Evolutionary conservation across 2,888 invertebrate genomes (phyloP).

Genomic region (Cetonia aurata): DNA sequence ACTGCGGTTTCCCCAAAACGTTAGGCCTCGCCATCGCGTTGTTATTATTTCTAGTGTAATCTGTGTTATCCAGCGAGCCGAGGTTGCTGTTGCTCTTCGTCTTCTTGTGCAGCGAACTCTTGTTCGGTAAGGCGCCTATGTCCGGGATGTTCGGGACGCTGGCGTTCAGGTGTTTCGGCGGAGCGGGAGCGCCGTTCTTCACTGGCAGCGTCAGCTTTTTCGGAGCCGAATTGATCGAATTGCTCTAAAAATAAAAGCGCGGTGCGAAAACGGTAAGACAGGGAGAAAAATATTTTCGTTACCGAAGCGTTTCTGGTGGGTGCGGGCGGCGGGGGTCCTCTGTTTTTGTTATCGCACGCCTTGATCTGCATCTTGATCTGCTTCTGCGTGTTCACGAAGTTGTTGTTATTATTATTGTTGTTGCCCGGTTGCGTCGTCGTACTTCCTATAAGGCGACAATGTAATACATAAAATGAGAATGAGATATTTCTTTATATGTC

Average conservation of each 20-base stretch:
- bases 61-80: slow-evolving; percentile 55
- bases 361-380: slow-evolving; percentile 63
- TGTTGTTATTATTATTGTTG: slow-evolving; percentile 47
- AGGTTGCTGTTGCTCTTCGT: slow-evolving; percentile 64
- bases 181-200: slow-evolving; percentile 50
- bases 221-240: slow-evolving; percentile 29
- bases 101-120: slow-evolving; percentile 63
- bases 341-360: slow-evolving; percentile 67
- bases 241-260: background rate
- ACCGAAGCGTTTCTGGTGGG: slow-evolving; percentile 69
- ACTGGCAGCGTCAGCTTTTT: slow-evolving; percentile 22
- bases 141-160: slow-evolving; percentile 41
- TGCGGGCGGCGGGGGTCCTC: slow-evolving; percentile 86
- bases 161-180: slow-evolving; percentile 48
- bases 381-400: slow-evolving; percentile 61
- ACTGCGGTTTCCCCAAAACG: slow-evolving; percentile 82
- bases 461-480: background rate
- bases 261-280: slow-evolving; percentile 12
- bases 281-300: slow-evolving; percentile 18
- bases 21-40: slow-evolving; percentile 58
- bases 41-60: slow-evolving; percentile 50
- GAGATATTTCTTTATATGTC: too few species aligned
- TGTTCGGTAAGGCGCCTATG: slow-evolving; percentile 51
- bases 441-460: slow-evolving; percentile 3
- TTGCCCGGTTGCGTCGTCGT: slow-evolving; percentile 3